Base-by-base conservation (phyloP, 2,797 vertebrate genomes). In the Anguilla obscura region DNA sequence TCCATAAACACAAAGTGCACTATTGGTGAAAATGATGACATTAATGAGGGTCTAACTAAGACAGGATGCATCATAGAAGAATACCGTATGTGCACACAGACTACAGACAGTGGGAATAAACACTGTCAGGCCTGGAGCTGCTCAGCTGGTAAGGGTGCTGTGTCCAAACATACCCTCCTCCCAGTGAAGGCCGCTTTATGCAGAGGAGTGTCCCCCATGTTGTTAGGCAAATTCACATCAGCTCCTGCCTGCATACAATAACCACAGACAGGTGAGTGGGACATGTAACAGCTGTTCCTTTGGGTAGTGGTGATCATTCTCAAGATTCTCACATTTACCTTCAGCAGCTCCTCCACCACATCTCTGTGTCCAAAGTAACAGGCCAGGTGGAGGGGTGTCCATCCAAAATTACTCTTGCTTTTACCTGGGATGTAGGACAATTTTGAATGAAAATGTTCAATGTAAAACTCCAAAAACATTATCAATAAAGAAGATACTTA, bases 131-230 rank as follows among this genome's bases (percentile, higher is more conserved):
- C 63, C 24, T n/a, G 2, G 63, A 69, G 63, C 4, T 63, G 16
- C 60, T 63, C n/a, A 69, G 3, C 14, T 69, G 63, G 63, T 27
- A 69, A 69, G 24, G 63, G n/a, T 30, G 1, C 54, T 30, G 0
- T n/a, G 1, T 5, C 1, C 45, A 5, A 90, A 85, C 14, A 91
- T 95, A 99, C 98, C 97, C 98, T 97, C 91, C 98, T 96, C 84
- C 98, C 98, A 0, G 98, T 99, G 94, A 98, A 99, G 91, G 98
- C 97, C 52, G 98, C 98, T 93, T 98, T 98, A 93, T 99, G 98
- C 54, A 99, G 95, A 0, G 98, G 96, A 0, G 97, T 98, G 87
- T 99, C 98, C 36, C 98, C 98, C 85, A 99, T 96, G 87, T 98
- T 98, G 88, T 99, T 99, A 87, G 97, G 94, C 89, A 99, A 94